Base-by-base conservation (phyloP, 1,140 invertebrate species). In the Ceratina australensis region DNA sequence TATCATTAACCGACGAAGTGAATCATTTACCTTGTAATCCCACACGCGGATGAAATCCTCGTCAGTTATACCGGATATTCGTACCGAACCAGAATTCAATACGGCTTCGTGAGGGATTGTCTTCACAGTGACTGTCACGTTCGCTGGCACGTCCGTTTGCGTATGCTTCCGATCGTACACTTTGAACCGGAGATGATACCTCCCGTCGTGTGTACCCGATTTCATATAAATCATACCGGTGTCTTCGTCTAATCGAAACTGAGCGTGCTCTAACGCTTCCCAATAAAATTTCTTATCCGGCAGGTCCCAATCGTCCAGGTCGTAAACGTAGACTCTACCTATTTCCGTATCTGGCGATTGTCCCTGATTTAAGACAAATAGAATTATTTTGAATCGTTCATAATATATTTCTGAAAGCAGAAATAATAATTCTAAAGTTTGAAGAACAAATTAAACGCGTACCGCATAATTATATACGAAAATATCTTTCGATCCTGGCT, bases 271-370 rank as follows among this genome's bases (percentile, higher is more conserved):
- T 64, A 94, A 92, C 60, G 94, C 94, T 88, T 97, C 96, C 97
- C 97, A 98, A 85, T 97, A 98, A 93, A 99, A 99, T 87, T 97
- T 98, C 89, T 99, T 99, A 89, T 99, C 98, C 0, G 97, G 96
- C 78, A 98, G 90, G 93, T 99, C 98, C 98, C 98, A 99, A 89
- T 99, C 98, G 91, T 99, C 98, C 59, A 98, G 92, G 93, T 99
- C 98, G 89, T 98, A 97, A 0, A 99, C 98, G 90, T 99, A 98
- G 2, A 99, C 98, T 78, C 97, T 93, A 28, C 98, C 98, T 79
- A 99, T 98, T 90, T 97, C 96, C 0, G 97, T 98, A 83, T 98
- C 96, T 2, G 97, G 97, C 79, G 97, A 96, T 92, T 97, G 95
- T 63, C 97, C 97, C 95, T 98, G 94, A 54, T 18, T 18, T 54